Evolutionary conservation across 2,888 invertebrate species (phyloP), one percentile per base, ranked within the genome.

Genomic region (Amphimallon solstitiale): DNA sequence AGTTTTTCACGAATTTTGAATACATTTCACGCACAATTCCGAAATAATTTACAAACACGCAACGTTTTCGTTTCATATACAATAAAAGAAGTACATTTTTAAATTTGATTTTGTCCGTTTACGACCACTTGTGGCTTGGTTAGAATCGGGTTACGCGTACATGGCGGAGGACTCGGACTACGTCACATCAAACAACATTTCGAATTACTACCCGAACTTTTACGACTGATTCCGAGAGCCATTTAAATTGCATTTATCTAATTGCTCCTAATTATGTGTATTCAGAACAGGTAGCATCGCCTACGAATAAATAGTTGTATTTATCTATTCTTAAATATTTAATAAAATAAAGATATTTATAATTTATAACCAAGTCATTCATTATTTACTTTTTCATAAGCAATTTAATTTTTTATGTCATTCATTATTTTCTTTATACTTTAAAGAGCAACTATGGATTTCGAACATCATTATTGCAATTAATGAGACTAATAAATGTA

Each of bases 81-180:
- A 66, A 66, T 63, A 69, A 65, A 68, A 69, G 46, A 67, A 46
- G 61, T 71, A 70, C 73, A 74, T 72, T 67, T 67, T 68, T 21
- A 71, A 71, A 71, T 67, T 69, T 65, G 67, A 68, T 72, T 71
- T 43, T 45, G 52, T 45, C 15, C 29, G 37, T 45, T 45, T 62
- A 34, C 72, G 73, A 75, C 76, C 79, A 80, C 80, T 79, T 80
- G 79, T 79, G 70, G 76, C 76, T 72, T 72, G 64, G 65, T 69
- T 48, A 54, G 60, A 68, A 34, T 59, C 40, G 37, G 40, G 60
- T 34, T 51, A 73, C 71, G 73, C 72, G 68, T 75, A 72, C 73
- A 74, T 77, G 75, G 77, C 79, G 77, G 65, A 56, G 60, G 65
- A 49, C 37, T 46, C 45, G 43, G 12, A 45, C 45, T 56, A 54